Base-by-base conservation (phyloP, 2,797 vertebrate species). In the Heliangelus exortis region DNA sequence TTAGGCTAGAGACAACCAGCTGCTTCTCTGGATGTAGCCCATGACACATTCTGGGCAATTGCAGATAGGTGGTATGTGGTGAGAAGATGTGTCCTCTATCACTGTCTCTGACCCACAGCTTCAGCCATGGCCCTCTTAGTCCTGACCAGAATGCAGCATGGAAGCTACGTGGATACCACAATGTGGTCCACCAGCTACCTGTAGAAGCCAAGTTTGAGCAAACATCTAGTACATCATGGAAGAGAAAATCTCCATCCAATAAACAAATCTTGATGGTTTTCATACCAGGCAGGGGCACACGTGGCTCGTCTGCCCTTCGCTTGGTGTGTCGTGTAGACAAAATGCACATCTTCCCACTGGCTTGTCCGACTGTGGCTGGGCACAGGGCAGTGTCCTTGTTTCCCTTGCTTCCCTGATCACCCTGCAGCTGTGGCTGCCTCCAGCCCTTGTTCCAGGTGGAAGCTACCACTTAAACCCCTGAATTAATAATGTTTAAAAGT, bases 381-480 rank as follows among this genome's bases (percentile, higher is more conserved):
- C 50, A 36, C 1, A 14, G 57, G 66, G 28, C 9, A 13, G 33
- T 71, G 82, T 80, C 79, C 69, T 72, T 28, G n/a, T 72, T 75
- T 92, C 66, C 58, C 12, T 63, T 53, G 45, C 57, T 78, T 87
- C 48, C 28, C 43, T 43, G 36, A 85, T 58, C 84, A 15, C 55
- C 41, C 39, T 0, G 0, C 2, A 3, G 11, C 34, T 12, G 15
- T 0, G 2, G 23, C 58, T 86, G 91, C 79, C 91, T 87, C 73
- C 62, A 84, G 73, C 68, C 66, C 28, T 95, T 86, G 53, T 84
- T 93, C 61, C 20, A 14, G 17, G 65, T 72, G 82, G 89, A 93
- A 96, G 39, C 79, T 6, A 29, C 50, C 47, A 80, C 79, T 93
- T 92, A 74, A 78, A 93, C 36, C 39, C 13, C 43, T 36, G 54